Evolutionary conservation across 1,140 invertebrate species (phyloP), one percentile per base, ranked within the genome.

Genomic region (Formica selysi): DNA sequence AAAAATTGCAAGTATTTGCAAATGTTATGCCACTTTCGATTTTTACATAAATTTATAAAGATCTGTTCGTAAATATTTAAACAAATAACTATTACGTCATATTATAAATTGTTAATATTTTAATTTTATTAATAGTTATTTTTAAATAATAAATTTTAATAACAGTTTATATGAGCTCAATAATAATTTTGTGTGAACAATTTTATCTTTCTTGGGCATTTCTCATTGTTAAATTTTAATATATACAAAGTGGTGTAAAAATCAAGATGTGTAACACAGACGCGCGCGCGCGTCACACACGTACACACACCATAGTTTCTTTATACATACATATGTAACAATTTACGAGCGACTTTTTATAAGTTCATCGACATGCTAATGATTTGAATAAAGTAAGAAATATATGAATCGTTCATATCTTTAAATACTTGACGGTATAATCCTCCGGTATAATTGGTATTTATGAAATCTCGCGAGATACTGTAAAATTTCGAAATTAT

Each of bases 371-470:
- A 11, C 16, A 36, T 29, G 22, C 16, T 26, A 70, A 57, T 26
- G 19, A 59, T 38, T 44, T 22, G 51, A 81, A 29, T 81, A 70
- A 71, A 71, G 10, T n/a, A 44, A 44, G 13, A 61, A 22, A 19
- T 61, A 13, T 38, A 59, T 6, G 22, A 8, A 26, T 70, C n/a
- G 48, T 19, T 41, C 16, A 68, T 62, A 19, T 83, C 68, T 38
- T 36, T 74, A 16, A 44, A 36, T 29, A n/a, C 13, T 48, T 54
- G 16, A 29, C 38, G 8, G 8, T 51, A 51, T 19, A 51, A 51
- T 54, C 32, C 32, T 54, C 19, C 7, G 32, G n/a, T 32, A n/a
- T 70, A 74, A 74, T 83, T 38, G 68, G 26, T 16, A 11, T 74
- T 74, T 48, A 48, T 54, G 71, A 59, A 62, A 74, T 74, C 13